Base-by-base conservation (phyloP, 1,140 invertebrate genomes). In the Stenopsyche tienmushanensis region DNA sequence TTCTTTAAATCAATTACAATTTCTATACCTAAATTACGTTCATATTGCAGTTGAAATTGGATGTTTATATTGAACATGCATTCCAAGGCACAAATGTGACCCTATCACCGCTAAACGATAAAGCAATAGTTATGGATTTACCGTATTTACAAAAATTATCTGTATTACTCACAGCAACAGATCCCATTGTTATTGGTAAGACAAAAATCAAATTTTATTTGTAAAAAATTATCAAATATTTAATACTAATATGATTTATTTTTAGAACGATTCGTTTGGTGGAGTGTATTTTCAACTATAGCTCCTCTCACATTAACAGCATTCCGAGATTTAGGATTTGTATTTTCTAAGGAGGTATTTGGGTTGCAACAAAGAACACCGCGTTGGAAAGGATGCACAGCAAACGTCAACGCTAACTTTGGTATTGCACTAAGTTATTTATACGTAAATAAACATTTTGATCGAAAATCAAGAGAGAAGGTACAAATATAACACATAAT, bases 341-440 rank as follows among this genome's bases (percentile, higher is more conserved):
- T 83, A 70, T 87, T 87, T 74, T 83, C 81, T 0, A 80, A 82
- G 72, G 82, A 83, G 24, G 82, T 87, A 45, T 84, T 84, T 70
- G 86, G 85, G 0, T 73, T 87, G 39, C 85, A 84, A 65, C 83
- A 84, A 71, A 81, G 83, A 63, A 83, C 82, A 0, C 83, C 86
- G 7, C 74, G 88, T 54, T 92, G 89, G 90, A 86, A 88, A 73
- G 83, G 82, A 21, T 93, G 91, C 77, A 86, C 89, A 0, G 83
- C 82, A 52, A 88, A 88, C 69, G 89, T 89, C 7, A 91, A 90
- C 71, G 84, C 88, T 9, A 88, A 89, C 72, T 88, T 93, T 73
- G 90, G 90, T 7, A 87, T 90, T 76, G 89, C 90, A 3, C 80
- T 92, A 1, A 90, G 89, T 65, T 84, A 89, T 49, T 73, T 91